Base-by-base conservation (phyloP, 2,797 vertebrate species). In the Enteromius anoplus region DNA sequence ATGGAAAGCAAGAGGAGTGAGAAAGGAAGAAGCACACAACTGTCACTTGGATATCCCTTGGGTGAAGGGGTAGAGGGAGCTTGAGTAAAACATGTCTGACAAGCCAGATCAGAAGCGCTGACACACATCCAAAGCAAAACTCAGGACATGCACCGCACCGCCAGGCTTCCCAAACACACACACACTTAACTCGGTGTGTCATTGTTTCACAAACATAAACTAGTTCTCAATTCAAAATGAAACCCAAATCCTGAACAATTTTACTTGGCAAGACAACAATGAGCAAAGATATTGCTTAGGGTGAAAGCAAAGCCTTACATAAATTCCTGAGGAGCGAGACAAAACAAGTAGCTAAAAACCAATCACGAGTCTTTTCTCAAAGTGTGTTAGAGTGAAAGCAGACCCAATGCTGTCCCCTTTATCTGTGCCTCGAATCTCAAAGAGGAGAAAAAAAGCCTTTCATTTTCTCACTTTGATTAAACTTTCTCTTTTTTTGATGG, bases 21-120 rank as follows among this genome's bases (percentile, higher is more conserved):
- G 53, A 81, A 26, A 51, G 51, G 72, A 40, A 73, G 80, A 64
- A 42, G 64, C 91, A 92, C 87, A 92, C 88, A 92, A 90, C 91
- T 93, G 93, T 93, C 92, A 92, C 83, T 84, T 88, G 88, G 86
- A 70, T 8, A 85, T 94, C 93, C 93, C 93, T 85, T 86, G 93
- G 78, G 92, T 91, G 86, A 86, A 40, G 26, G 73, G 69, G 85
- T 80, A 83, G 89, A 89, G 80, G 90, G 86, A 89, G 87, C 79
- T 88, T 87, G 90, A 91, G 88, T 86, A 86, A 87, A 91, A 91
- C 91, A 93, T 92, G 92, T 88, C 92, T 93, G 94, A 95, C 93
- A 93, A 93, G 93, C 92, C 91, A 91, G 89, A 93, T 93, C 92
- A 85, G 89, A 93, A 90, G 89, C 88, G 89, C 91, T 94, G 92